Evolutionary conservation across 2,888 invertebrate genomes (phyloP).

Genomic region (Salpingus planirostris): DNA sequence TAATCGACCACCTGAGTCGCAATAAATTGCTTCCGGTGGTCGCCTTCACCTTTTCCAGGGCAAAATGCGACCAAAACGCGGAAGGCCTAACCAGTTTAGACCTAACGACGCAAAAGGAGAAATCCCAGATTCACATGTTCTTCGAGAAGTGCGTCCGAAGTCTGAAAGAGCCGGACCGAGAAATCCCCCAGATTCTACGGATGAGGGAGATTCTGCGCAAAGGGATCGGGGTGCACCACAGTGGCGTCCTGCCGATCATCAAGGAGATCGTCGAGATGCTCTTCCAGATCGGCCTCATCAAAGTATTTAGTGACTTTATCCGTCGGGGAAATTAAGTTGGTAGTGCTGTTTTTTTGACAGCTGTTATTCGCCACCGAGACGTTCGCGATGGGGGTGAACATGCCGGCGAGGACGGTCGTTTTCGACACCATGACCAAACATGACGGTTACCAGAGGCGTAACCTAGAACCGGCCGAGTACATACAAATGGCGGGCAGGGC

Average conservation of each 20-base stretch:
- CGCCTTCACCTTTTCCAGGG: constrained; percentile 86
- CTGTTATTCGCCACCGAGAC: constrained; percentile 98
- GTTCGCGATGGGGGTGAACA: constrained; percentile 99
- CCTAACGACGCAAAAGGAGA: constrained; percentile 77
- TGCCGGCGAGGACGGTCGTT: constrained; percentile 97
- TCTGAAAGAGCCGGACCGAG: constrained; percentile 73
- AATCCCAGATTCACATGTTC: constrained; percentile 74
- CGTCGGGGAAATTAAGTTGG: too few species aligned
- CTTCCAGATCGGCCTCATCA: constrained; percentile 88
- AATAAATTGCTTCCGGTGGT: constrained; percentile 87
- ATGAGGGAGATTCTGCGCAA: constrained; percentile 64
- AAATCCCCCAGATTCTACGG: constrained; percentile 74
- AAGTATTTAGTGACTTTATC: constrained; percentile 20
- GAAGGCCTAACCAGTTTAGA: constrained; percentile 52
- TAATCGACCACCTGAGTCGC: constrained; percentile 73
- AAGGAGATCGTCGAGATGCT: constrained; percentile 98
- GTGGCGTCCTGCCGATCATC: constrained; percentile 95
- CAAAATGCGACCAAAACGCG: constrained; percentile 66
- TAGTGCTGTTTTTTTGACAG: constrained; percentile 41
- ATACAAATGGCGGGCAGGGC: constrained; percentile 99
- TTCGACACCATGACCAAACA: constrained; percentile 89
- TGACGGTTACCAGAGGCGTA: constrained; percentile 73
- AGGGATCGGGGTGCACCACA: constrained; percentile 97
- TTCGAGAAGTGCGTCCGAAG: constrained; percentile 69
- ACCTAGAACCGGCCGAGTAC: constrained; percentile 85